These are phyloP conservation scores for Anticlea derivata DNA, from an alignment of 2,888 invertebrate genomes.

Conservation along the genomic window DNA sequence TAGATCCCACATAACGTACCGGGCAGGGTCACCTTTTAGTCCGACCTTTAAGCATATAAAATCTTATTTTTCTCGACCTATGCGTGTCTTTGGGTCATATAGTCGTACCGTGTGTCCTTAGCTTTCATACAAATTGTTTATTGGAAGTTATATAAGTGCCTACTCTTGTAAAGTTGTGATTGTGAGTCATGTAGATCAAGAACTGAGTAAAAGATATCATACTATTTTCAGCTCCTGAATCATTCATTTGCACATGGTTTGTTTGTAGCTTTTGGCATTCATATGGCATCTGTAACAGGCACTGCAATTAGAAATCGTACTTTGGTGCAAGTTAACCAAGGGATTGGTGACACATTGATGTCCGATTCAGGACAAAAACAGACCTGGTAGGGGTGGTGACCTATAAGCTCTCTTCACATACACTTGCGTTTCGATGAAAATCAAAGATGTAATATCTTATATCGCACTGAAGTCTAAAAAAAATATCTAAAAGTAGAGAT, in stretches of 20 bases:
- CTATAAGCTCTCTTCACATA: no score
- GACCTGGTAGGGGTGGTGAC: no score
- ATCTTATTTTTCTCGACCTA: conserved; percentile 14
- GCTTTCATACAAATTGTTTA: conserved; percentile 9
- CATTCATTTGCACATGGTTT: conserved; percentile 5
- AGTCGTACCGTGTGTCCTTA: conserved; percentile 1
- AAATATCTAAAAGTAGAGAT: no score
- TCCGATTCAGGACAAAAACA: no score
- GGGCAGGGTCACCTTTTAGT: conserved; percentile 17
- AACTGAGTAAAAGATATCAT: not conserved
- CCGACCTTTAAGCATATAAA: conserved; percentile 10
- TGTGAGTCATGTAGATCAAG: not conserved
- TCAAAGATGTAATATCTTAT: no score
- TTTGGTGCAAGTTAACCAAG: no score
- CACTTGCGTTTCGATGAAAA: no score
- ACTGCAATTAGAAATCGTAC: not conserved
- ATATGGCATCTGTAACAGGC: not conserved
- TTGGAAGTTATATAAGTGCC: not conserved
- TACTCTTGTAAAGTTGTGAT: no score
- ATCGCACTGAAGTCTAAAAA: no score
- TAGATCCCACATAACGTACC: not conserved
- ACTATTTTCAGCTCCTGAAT: not conserved
- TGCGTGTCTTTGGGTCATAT: conserved; percentile 23
- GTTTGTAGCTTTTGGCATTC: not conserved
- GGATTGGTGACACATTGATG: no score